Base-by-base conservation (phyloP, 2,797 vertebrate genomes). In the Labroides dimidiatus region DNA sequence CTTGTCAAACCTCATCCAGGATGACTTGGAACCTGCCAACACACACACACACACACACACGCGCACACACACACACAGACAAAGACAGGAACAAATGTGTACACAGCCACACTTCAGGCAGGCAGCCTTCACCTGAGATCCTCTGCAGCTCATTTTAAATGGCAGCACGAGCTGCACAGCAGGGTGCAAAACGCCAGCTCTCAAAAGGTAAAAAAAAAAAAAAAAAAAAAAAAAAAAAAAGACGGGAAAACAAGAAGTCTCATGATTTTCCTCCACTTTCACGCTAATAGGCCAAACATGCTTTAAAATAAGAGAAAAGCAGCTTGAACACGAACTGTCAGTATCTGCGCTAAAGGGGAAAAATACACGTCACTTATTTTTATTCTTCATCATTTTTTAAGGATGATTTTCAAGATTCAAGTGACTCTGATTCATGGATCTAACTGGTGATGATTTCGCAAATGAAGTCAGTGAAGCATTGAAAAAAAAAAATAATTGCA, bases 91-190 rank as follows among this genome's bases (percentile, higher is more conserved):
- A 84, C 69, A 78, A 83, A 72, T 62, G 57, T 8, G 27, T 66
- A 64, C 73, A 44, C 77, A 76, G 75, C 81, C 76, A 69, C 80
- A 74, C 77, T 73, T 87, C 72, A 87, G 78, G 41, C 84, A 85
- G 77, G 41, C 84, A 85, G 77, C 75, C 80, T 73, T 87, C 78
- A 84, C 86, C 84, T 85, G 82, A 39, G 30, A 63, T 77, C 60
- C 76, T 81, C 73, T 83, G 72, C 78, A 73, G 77, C 81, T 91
- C 69, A 65, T 86, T 91, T 87, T 86, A 90, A 88, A 90, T 87
- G 80, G 76, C 81, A 82, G 78, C 30, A 53, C 43, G n/a, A 86
- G 84, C 62, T 69, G 72, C 88, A 62, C 87, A 84, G 83, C 82
- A 41, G 87, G 89, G 67, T 12, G 74, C 78, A 89, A 87, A 90